Conservation (phyloP, 2,113 vertebrate species). For the Phoxinus phoxinus region DNA sequence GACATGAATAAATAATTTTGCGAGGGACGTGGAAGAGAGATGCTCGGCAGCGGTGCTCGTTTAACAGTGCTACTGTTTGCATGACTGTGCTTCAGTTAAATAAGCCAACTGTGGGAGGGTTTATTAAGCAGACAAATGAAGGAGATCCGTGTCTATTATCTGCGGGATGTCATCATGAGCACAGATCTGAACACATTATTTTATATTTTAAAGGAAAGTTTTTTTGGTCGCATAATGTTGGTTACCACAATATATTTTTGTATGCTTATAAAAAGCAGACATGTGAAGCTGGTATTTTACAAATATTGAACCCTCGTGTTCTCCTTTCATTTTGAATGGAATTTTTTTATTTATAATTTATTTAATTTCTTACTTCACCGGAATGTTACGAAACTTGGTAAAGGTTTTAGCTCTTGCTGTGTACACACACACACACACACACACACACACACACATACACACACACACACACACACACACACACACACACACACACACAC, state of each 20-base stretch:
- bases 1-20: slow-evolving; percentile 63
- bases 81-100: background rate
- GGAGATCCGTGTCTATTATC: background rate
- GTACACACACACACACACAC: no score
- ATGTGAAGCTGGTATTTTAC: background rate
- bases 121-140: background rate
- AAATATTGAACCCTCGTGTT: background rate
- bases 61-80: background rate
- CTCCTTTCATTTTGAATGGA: no score
- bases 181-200: background rate
- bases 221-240: background rate
- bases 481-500: no score
- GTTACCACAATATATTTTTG: background rate
- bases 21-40: background rate
- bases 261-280: background rate
- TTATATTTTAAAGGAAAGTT: background rate
- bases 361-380: no score
- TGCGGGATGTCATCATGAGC: no score
- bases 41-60: background rate
- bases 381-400: no score
- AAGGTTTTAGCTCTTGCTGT: no score
- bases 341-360: no score
- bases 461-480: no score
- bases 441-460: no score
- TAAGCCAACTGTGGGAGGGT: background rate